Evolutionary conservation across 2,113 vertebrate genomes (phyloP).

Genomic region (Amblyopsis rosae): DNA sequence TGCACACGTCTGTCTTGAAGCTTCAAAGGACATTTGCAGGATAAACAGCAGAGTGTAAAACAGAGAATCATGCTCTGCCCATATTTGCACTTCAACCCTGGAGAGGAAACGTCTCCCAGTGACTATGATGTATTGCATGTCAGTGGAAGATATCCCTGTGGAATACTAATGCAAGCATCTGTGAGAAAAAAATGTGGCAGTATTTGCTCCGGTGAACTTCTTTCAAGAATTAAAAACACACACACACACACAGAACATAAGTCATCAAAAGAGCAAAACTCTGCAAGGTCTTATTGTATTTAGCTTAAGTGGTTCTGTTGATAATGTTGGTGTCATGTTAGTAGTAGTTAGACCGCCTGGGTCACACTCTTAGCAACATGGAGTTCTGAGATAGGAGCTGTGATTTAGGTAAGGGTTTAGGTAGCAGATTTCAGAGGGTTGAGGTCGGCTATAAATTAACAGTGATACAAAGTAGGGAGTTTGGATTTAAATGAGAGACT

Average conservation of each 20-base stretch:
- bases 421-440: slow-evolving; percentile 25
- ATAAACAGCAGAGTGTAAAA: slow-evolving; percentile 51
- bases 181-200: slow-evolving; percentile 50
- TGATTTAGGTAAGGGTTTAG: slow-evolving; percentile 5
- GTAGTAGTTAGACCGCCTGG: slow-evolving; percentile 20
- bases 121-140: slow-evolving; percentile 78
- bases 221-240: slow-evolving; percentile 40
- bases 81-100: slow-evolving; percentile 65
- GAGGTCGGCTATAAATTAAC: slow-evolving; percentile 30
- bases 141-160: slow-evolving; percentile 60
- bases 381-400: not conserved
- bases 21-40: slow-evolving; percentile 67
- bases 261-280: slow-evolving; percentile 27
- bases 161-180: slow-evolving; percentile 76
- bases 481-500: slow-evolving; percentile 34
- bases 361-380: slow-evolving; percentile 34
- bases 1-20: slow-evolving; percentile 36
- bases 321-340: slow-evolving; percentile 8
- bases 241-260: not conserved
- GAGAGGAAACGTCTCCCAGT: slow-evolving; percentile 67
- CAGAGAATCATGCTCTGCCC: slow-evolving; percentile 59
- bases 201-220: slow-evolving; percentile 54
- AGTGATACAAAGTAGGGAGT: slow-evolving; percentile 36
- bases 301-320: slow-evolving; percentile 34
- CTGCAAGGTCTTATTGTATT: slow-evolving; percentile 29